These are phyloP conservation scores for Microplitis mediator DNA, from an alignment of 1,140 invertebrate genomes.

Conservation along the genomic window DNA sequence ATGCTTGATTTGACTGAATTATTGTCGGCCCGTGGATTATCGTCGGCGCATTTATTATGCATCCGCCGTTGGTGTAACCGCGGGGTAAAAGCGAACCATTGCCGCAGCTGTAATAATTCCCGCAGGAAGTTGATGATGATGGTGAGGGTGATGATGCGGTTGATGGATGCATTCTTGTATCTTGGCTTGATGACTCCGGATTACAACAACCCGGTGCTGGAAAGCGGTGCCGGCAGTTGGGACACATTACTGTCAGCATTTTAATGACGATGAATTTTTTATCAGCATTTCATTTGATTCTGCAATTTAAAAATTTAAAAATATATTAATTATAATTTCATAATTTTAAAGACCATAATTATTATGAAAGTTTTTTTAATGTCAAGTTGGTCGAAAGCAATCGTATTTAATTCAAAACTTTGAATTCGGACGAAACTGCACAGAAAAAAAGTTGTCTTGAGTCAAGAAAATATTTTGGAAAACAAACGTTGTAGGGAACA, in stretches of 20 bases:
- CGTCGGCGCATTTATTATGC: constrained; percentile 46
- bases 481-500: too few relatives aligned
- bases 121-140: not conserved
- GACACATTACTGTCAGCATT: constrained; percentile 64
- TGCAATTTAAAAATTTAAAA: constrained; percentile 16
- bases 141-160: not conserved
- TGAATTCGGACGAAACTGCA: too few relatives aligned
- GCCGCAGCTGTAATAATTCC: constrained; percentile 34
- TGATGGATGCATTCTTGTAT: not conserved
- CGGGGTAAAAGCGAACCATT: constrained; percentile 36
- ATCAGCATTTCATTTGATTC: constrained; percentile 26
- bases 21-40: constrained; percentile 42
- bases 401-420: too few relatives aligned
- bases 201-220: constrained; percentile 48
- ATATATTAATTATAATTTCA: not conserved
- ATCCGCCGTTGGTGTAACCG: constrained; percentile 38
- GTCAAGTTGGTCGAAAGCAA: too few relatives aligned
- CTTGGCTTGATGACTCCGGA: constrained; percentile 12
- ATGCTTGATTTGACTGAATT: constrained; percentile 30
- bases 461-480: too few relatives aligned
- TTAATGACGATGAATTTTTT: constrained; percentile 3
- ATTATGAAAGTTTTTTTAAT: too few relatives aligned
- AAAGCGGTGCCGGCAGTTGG: constrained; percentile 70
- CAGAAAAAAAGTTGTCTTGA: too few relatives aligned
- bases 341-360: too few relatives aligned